phyloP scores from a whole-genome alignment of 2,888 invertebrate species.

The Acleris cristana region DNA sequence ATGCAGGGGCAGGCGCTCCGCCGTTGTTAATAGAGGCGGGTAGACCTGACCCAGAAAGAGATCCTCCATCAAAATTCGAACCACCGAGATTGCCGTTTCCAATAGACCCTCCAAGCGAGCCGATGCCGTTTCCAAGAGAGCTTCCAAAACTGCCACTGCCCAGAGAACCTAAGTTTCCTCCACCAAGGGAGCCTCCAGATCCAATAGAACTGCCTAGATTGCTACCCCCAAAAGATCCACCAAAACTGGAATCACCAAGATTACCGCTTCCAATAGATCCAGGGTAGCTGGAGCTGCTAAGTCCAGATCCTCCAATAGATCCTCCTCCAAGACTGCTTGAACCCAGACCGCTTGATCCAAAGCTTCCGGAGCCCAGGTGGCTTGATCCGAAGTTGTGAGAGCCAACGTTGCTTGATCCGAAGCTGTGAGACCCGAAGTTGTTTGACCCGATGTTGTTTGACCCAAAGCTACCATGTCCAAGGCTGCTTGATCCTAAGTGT shows the following conservation, averaged over 20 bases:
- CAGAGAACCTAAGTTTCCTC: slow-evolving; percentile 7
- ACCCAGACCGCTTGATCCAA: slow-evolving; percentile 15
- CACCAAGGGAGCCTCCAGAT: slow-evolving; percentile 3
- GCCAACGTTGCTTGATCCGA: slow-evolving; percentile 20
- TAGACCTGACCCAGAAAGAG: slow-evolving; percentile 3
- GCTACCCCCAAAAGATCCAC: slow-evolving; percentile 31
- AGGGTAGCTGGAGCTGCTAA: slow-evolving; percentile 37
- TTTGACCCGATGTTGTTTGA: slow-evolving; percentile 6
- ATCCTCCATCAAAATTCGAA: slow-evolving; percentile 13
- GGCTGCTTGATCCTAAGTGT: slow-evolving; percentile 8
- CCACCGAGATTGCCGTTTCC: slow-evolving; percentile 37
- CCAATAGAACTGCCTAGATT: slow-evolving; percentile 10
- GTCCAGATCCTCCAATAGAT: slow-evolving; percentile 40
- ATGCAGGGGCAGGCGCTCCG: slow-evolving; percentile 10
- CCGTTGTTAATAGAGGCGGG: slow-evolving; percentile 1
- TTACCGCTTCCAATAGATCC: slow-evolving; percentile 22
- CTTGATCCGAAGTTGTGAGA: slow-evolving; percentile 9
- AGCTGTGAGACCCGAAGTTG: slow-evolving; percentile 5
- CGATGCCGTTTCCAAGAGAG: neutral
- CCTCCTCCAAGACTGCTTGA: slow-evolving; percentile 29
- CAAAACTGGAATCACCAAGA: slow-evolving; percentile 12
- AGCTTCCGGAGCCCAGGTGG: slow-evolving; percentile 2
- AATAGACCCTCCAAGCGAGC: slow-evolving; percentile 16
- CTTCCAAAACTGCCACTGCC: slow-evolving; percentile 7
- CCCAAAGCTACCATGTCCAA: slow-evolving; percentile 11